Conservation (phyloP, 2,888 invertebrate genomes). For the Incurvaria masculella region DNA sequence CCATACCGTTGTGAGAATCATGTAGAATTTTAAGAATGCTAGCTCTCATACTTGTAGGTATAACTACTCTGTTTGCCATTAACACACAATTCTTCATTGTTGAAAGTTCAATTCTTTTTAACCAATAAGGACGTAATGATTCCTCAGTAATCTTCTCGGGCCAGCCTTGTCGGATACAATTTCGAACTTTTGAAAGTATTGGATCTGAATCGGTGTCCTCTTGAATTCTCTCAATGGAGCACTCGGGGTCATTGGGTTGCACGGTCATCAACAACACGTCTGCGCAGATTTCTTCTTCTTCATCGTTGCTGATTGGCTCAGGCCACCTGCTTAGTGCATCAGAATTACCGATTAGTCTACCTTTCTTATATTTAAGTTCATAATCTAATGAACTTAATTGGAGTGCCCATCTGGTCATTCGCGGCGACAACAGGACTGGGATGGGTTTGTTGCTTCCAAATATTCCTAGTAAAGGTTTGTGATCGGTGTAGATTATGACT, state of each 20-base stretch:
- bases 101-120: too few species aligned
- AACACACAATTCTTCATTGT: too few species aligned
- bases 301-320: conserved; percentile 7
- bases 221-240: conserved; percentile 8
- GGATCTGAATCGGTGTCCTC: conserved; percentile 7
- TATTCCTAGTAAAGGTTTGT: conserved; percentile 13
- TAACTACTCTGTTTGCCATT: too few species aligned
- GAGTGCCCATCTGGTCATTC: conserved; percentile 16
- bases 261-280: conserved; percentile 15
- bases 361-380: conserved; percentile 14
- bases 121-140: too few species aligned
- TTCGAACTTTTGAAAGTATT: conserved; percentile 9
- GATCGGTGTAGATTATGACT: conserved; percentile 14
- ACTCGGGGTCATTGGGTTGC: conserved; percentile 9
- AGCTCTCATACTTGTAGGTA: too few species aligned
- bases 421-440: conserved; percentile 13
- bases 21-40: too few species aligned
- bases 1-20: too few species aligned
- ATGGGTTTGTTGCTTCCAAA: conserved; percentile 10
- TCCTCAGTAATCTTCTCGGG: conserved; percentile 1
- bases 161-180: conserved; percentile 14
- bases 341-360: conserved; percentile 16
- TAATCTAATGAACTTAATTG: conserved; percentile 15
- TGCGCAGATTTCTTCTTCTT: conserved; percentile 5
- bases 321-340: conserved; percentile 17